Evolutionary conservation across 2,113 vertebrate genomes (phyloP).

Genomic region (Turdus rufiventris): DNA sequence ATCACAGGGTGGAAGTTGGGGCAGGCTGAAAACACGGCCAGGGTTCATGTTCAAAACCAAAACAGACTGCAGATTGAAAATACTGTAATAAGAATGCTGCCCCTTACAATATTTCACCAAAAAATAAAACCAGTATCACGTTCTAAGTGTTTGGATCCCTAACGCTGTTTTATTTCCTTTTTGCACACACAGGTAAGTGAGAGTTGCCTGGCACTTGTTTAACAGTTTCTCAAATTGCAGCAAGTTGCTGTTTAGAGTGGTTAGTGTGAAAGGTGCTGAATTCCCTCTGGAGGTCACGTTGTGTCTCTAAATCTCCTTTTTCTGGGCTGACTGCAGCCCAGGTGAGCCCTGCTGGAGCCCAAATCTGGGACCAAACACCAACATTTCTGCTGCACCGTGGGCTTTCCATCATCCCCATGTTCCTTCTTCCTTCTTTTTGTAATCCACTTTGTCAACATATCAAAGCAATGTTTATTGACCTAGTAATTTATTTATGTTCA

Average conservation of each 20-base stretch:
- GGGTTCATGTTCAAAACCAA: not conserved
- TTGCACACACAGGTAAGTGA: not conserved
- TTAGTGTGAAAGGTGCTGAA: not conserved
- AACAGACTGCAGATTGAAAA: not conserved
- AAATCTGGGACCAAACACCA: not conserved
- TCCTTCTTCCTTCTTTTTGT: not conserved
- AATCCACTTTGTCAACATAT: not conserved
- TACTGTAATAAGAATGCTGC: not conserved
- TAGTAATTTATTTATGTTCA: not conserved
- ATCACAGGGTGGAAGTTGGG: not conserved
- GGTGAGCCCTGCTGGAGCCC: not conserved
- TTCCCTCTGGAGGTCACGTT: not conserved
- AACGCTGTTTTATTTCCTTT: not conserved
- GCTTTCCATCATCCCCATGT: not conserved
- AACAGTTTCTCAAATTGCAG: not conserved
- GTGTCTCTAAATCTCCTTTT: not conserved
- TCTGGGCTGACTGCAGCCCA: not conserved
- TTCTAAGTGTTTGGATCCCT: not conserved
- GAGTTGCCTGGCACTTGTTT: not conserved
- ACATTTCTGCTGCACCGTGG: not conserved
- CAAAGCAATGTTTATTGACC: not conserved
- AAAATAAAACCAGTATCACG: fast-evolving
- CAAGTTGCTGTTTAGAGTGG: not conserved
- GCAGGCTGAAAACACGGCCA: not conserved
- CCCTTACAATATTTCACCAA: not conserved